A percentile compares a stretch with the other conserved stretches of the same genome.
Conservation (phyloP, 2,888 invertebrate species). For the Calameuta pallipes region DNA sequence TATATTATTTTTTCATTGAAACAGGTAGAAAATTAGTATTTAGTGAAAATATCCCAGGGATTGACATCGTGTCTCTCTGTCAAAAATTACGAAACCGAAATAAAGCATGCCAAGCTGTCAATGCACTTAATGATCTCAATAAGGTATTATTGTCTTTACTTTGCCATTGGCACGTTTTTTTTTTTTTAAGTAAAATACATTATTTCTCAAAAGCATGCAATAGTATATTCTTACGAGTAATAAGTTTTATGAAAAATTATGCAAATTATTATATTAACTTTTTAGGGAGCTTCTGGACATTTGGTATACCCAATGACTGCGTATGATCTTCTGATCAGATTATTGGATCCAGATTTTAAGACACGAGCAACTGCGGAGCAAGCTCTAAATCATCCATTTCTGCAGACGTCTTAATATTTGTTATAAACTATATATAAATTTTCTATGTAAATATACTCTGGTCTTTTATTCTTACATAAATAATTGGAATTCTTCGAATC, state of each 20-base stretch:
- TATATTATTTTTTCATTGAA: constrained; percentile 29
- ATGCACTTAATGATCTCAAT: constrained; percentile 24
- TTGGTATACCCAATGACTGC: constrained; percentile 75
- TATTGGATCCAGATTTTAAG: constrained; percentile 84
- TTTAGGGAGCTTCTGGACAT: constrained; percentile 42
- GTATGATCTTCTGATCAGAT: constrained; percentile 76
- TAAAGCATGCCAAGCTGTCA: constrained; percentile 24
- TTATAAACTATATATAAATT: not conserved
- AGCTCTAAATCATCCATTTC: constrained; percentile 83
- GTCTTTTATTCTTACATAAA: too few species aligned
- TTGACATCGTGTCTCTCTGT: constrained; percentile 63
- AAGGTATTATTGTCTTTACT: constrained; percentile 46
- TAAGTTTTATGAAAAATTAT: constrained; percentile 48
- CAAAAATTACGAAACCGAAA: constrained; percentile 56
- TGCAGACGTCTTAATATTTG: constrained; percentile 52
- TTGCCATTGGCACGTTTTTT: constrained; percentile 10
- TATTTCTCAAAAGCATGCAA: not conserved
- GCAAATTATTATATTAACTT: constrained; percentile 19
- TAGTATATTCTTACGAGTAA: not conserved
- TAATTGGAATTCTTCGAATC: too few species aligned
- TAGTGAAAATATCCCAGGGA: constrained; percentile 67
- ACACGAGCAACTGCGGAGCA: constrained; percentile 78
- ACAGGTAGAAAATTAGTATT: constrained; percentile 69
- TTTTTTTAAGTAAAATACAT: not conserved
- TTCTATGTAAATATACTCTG: too few species aligned